Evolutionary conservation across 2,888 invertebrate genomes (phyloP), one percentile per base, ranked within the genome.

Genomic region (Encarsia formosa): DNA sequence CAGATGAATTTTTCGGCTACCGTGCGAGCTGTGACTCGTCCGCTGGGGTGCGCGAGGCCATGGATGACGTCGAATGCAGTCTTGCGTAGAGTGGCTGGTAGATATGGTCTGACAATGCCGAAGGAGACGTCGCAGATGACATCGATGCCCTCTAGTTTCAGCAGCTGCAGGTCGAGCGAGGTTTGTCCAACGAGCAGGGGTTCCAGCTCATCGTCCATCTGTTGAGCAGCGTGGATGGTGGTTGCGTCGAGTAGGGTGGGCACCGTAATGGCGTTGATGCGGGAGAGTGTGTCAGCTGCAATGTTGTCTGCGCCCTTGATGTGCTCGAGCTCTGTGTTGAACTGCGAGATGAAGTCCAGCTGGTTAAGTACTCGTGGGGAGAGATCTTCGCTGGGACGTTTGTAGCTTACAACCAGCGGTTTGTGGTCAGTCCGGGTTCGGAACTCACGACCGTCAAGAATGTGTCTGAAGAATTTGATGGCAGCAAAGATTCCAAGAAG

Each of bases 1-100:
- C n/a, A n/a, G n/a, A n/a, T n/a, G n/a, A n/a, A 63, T 59, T 1
- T 47, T 45, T 1, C 65, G 64, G 61, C 64, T 65, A 4, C 61
- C 56, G 26, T 51, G 62, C 32, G 26, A 8, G 26, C 26, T 8
- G 8, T 6, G 11, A 6, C 6, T 26, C 26, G 26, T 8, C 6
- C 8, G 26, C 26, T 11, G 6, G 26, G 6, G 8, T 26, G 26
- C 26, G 26, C 8, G 11, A 26, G n/a, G n/a, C n/a, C n/a, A n/a
- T n/a, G n/a, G n/a, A n/a, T n/a, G n/a, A n/a, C n/a, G n/a, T n/a
- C n/a, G n/a, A n/a, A n/a, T n/a, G n/a, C n/a, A n/a, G n/a, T n/a
- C n/a, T n/a, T n/a, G n/a, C n/a, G n/a, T n/a, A 11, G 26, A n/a
- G n/a, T n/a, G n/a, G n/a, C n/a, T 24, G 58, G 57, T 26, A 60